A percentile compares a stretch with the other conserved stretches of the same genome.
phyloP scores from a whole-genome alignment of 2,888 invertebrate genomes.

The Carterocephalus palaemon region DNA sequence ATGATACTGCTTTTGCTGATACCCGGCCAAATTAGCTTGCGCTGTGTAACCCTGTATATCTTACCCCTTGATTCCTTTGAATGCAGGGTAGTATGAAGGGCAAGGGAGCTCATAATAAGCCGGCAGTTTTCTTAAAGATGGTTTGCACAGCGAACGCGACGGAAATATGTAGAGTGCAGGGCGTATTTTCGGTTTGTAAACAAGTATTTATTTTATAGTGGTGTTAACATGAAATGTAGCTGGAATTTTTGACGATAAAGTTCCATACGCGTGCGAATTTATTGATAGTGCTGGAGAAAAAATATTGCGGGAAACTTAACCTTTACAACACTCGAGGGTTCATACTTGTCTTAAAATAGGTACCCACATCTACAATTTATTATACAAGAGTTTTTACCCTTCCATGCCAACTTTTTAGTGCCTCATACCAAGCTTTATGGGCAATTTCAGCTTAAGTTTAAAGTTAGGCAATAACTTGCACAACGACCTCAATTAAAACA shows the following conservation, averaged over 20 bases:
- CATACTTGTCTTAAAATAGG: conserved; percentile 8
- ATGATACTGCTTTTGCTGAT: conserved; percentile 54
- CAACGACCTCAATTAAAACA: conserved; percentile 13
- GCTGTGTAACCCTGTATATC: conserved; percentile 25
- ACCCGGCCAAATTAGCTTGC: conserved; percentile 43
- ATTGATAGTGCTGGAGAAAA: conserved; percentile 13
- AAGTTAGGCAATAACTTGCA: conserved; percentile 14
- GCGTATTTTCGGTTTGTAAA: conserved; percentile 64
- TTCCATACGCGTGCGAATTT: conserved; percentile 19
- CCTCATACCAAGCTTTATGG: conserved; percentile 12
- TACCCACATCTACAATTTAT: conserved; percentile 10
- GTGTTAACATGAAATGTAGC: conserved; percentile 60
- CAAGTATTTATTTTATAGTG: conserved; percentile 64
- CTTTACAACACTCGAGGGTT: conserved; percentile 19
- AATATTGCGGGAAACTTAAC: conserved; percentile 11
- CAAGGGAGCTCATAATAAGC: conserved; percentile 36
- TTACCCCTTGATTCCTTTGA: conserved; percentile 1
- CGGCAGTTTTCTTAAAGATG: conserved; percentile 36
- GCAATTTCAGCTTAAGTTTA: conserved; percentile 21
- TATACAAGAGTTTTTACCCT: conserved; percentile 3
- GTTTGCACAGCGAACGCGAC: conserved; percentile 53
- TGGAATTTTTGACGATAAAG: conserved; percentile 42
- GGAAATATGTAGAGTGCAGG: conserved; percentile 58
- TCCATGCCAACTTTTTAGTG: conserved; percentile 17
- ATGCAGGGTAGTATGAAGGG: conserved; percentile 18